Evolutionary conservation across 2,888 invertebrate genomes (phyloP).

Genomic region (Cephus nigrinus): DNA sequence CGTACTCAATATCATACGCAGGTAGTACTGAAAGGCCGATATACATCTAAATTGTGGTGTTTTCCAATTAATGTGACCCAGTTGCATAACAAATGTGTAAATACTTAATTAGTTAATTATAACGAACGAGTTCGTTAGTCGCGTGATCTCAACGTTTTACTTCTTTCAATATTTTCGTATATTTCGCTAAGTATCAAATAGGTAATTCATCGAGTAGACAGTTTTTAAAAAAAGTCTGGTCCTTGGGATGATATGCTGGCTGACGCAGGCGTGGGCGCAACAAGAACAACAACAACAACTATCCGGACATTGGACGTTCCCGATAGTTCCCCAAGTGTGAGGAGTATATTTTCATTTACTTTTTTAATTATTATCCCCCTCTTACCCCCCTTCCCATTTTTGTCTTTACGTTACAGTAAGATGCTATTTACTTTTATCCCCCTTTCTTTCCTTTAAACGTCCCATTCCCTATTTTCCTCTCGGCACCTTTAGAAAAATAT

Average conservation of each 20-base stretch:
- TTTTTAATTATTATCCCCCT: not conserved
- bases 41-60: conserved; percentile 62
- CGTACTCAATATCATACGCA: conserved; percentile 65
- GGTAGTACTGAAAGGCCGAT: conserved; percentile 66
- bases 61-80: conserved; percentile 33
- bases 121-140: conserved; percentile 17
- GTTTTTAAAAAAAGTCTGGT: conserved; percentile 32
- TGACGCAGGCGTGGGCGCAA: conserved; percentile 30
- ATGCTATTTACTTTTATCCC: not conserved
- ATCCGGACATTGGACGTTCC: conserved; percentile 19
- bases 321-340: conserved; percentile 24
- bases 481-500: conserved; percentile 49
- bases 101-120: conserved; percentile 18
- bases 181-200: conserved; percentile 22
- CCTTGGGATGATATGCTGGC: conserved; percentile 54
- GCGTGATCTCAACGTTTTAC: conserved; percentile 20
- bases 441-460: no score
- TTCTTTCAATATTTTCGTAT: conserved; percentile 14
- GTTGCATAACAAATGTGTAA: conserved; percentile 23
- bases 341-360: not conserved
- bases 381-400: conserved; percentile 8
- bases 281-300: no score
- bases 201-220: conserved; percentile 5
- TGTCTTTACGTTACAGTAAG: not conserved
- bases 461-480: not conserved